phyloP scores from a whole-genome alignment of 2,113 vertebrate species.

The Oncorhynchus keta region DNA sequence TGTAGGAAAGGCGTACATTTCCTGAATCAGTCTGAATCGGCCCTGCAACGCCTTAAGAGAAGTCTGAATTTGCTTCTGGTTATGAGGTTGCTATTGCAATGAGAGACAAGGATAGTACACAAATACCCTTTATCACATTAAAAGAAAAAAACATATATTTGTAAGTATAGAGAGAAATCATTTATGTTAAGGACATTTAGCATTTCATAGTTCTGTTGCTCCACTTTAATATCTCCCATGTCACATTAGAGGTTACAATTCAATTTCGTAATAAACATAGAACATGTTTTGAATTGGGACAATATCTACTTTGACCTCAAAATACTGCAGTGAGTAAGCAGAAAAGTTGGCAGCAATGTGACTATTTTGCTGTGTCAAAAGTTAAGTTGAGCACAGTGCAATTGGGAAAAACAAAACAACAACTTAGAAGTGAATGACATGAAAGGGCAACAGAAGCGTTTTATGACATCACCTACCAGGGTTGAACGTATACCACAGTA shows the following conservation, averaged over 20 bases:
- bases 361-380: slow-evolving; percentile 5
- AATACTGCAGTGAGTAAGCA: neutral
- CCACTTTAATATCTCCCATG: neutral
- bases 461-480: neutral
- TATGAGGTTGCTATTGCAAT: neutral
- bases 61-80: neutral
- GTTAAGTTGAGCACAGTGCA: neutral
- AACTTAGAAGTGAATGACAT: neutral
- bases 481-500: neutral
- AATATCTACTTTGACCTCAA: neutral
- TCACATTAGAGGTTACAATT: neutral
- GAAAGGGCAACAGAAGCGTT: neutral
- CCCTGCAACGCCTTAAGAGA: neutral
- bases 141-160: too few relatives aligned
- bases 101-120: neutral
- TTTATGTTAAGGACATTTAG: neutral
- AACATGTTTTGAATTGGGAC: neutral
- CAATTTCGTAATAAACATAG: neutral
- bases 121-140: neutral
- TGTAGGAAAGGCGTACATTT: too few relatives aligned
- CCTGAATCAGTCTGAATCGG: too few relatives aligned
- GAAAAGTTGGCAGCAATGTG: slow-evolving; percentile 10
- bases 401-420: slow-evolving; percentile 16
- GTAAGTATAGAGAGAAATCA: neutral
- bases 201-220: neutral